Evolutionary conservation across 1,140 invertebrate species (phyloP).

Genomic region (Brachionus manjavacas): DNA sequence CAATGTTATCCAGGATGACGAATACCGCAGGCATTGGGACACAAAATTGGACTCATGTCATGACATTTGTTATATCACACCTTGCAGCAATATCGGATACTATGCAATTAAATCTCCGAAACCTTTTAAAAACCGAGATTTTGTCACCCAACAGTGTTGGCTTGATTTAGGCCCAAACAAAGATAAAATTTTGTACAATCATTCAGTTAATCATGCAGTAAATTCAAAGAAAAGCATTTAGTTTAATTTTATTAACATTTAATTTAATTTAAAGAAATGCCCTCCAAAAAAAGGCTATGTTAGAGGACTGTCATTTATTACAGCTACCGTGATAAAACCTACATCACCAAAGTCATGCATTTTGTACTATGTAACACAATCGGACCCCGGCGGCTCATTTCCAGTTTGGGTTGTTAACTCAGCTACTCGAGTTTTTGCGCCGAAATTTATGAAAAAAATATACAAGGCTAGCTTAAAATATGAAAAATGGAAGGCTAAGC

Average conservation of each 20-base stretch:
- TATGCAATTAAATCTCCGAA: constrained; percentile 68
- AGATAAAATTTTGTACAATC: constrained; percentile 80
- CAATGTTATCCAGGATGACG: constrained; percentile 40
- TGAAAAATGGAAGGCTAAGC: constrained; percentile 70
- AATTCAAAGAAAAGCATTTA: constrained; percentile 44
- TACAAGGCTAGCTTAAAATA: constrained; percentile 74
- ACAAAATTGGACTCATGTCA: neutral
- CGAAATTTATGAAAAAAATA: constrained; percentile 63
- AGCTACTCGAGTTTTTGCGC: constrained; percentile 77
- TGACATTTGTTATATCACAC: constrained; percentile 41
- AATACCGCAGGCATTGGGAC: constrained; percentile 42
- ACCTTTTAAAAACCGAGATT: constrained; percentile 81
- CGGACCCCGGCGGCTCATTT: constrained; percentile 78
- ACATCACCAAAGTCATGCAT: constrained; percentile 63
- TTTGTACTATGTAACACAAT: constrained; percentile 77
- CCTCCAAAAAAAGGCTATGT: constrained; percentile 75
- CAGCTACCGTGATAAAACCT: constrained; percentile 64
- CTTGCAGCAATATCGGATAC: constrained; percentile 43
- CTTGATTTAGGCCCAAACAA: constrained; percentile 66
- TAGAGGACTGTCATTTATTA: constrained; percentile 68
- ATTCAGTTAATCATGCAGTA: constrained; percentile 77
- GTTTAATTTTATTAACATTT: constrained; percentile 3
- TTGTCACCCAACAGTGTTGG: constrained; percentile 83
- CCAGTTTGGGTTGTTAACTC: constrained; percentile 83
- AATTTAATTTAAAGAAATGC: constrained; percentile 64